Conservation (phyloP, 2,888 invertebrate species). For the Crepidodera aurea region DNA sequence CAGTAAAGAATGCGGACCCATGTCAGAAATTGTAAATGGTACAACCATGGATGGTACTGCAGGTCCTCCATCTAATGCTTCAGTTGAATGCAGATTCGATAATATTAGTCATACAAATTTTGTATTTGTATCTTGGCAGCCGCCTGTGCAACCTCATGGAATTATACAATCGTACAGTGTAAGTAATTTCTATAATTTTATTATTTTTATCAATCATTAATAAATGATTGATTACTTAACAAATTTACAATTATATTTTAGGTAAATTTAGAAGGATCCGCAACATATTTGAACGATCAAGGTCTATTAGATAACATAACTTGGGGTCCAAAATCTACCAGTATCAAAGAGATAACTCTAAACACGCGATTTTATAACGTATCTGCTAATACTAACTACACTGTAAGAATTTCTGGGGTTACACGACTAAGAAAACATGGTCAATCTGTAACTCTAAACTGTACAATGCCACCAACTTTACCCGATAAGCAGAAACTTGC, state of each 20-base stretch:
- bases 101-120: conserved; percentile 68
- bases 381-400: conserved; percentile 85
- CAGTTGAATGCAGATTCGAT: conserved; percentile 72
- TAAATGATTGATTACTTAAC: too few relatives aligned
- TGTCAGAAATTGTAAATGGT: conserved; percentile 80
- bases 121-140: conserved; percentile 77
- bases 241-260: conserved; percentile 38
- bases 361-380: conserved; percentile 72
- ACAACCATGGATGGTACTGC: conserved; percentile 85
- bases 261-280: conserved; percentile 65
- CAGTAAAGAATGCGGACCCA: conserved; percentile 77
- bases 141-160: conserved; percentile 78
- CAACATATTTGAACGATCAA: conserved; percentile 65
- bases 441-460: conserved; percentile 69
- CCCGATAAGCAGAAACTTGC: conserved; percentile 73
- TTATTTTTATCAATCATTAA: too few relatives aligned
- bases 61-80: conserved; percentile 75
- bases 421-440: conserved; percentile 80
- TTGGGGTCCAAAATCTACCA: conserved; percentile 69
- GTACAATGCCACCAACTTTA: conserved; percentile 74
- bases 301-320: conserved; percentile 64
- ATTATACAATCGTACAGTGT: conserved; percentile 81
- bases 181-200: conserved; percentile 28
- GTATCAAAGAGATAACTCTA: conserved; percentile 64
- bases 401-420: conserved; percentile 78